A percentile compares a stretch with the other conserved stretches of the same genome.
phyloP scores from a whole-genome alignment of 2,888 invertebrate species.

The Eulithis testata region DNA sequence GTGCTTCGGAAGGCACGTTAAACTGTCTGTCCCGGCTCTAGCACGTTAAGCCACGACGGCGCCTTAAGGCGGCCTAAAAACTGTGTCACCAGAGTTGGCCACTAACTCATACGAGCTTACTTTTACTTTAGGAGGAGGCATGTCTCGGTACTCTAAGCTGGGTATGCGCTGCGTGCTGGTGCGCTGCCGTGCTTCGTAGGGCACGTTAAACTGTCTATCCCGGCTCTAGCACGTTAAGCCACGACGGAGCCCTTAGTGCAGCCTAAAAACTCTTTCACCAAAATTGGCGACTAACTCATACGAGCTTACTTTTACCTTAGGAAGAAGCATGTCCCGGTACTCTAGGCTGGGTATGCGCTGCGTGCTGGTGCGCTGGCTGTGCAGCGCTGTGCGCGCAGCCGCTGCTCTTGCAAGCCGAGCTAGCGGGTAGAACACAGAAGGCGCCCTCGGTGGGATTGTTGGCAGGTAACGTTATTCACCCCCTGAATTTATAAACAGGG shows the following conservation, averaged over 20 bases:
- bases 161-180: constrained; percentile 89
- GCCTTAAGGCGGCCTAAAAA: no score
- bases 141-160: constrained; percentile 86
- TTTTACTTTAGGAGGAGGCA: constrained; percentile 63
- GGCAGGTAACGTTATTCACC: constrained; percentile 72
- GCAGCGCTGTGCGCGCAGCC: constrained; percentile 90
- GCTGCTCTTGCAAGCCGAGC: constrained; percentile 88
- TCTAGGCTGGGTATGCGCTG: constrained; percentile 88
- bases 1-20: no score
- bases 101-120: no score
- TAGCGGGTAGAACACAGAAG: constrained; percentile 86
- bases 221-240: no score
- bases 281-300: no score
- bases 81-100: no score
- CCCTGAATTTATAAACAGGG: no score
- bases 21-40: no score
- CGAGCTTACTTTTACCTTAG: constrained; percentile 40
- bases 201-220: no score
- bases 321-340: constrained; percentile 80
- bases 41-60: no score
- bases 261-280: no score
- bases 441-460: constrained; percentile 88
- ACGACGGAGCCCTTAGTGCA: no score
- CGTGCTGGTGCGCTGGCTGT: constrained; percentile 87
- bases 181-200: constrained; percentile 60